Percentiles rank a stretch among this genome's conserved stretches.
Evolutionary conservation across 2,113 vertebrate genomes (phyloP).

Genomic region (Panurus biarmicus): DNA sequence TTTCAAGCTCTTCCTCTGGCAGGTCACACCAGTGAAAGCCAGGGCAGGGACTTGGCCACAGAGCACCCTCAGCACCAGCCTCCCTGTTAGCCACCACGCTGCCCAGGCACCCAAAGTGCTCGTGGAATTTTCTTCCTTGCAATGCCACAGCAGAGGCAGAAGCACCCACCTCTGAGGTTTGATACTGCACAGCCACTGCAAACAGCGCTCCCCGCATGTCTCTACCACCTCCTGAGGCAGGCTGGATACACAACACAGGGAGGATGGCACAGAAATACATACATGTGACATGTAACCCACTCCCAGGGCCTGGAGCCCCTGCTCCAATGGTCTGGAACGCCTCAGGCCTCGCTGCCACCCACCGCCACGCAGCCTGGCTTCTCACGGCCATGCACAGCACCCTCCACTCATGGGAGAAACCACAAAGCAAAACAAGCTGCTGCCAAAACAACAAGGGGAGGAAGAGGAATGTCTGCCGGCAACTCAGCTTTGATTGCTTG

Average conservation of each 20-base stretch:
- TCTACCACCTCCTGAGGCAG: fast-evolving
- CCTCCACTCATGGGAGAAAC: conserved; percentile 29
- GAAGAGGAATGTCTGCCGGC: conserved; percentile 39
- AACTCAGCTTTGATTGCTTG: neutral
- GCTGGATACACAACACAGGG: neutral
- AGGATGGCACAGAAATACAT: neutral
- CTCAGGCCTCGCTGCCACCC: neutral
- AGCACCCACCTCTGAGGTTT: fast-evolving
- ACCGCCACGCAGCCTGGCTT: neutral
- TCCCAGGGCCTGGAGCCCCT: neutral
- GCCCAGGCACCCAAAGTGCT: neutral
- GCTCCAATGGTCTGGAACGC: neutral
- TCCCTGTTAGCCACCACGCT: fast-evolving
- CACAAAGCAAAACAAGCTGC: conserved; percentile 16
- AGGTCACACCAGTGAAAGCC: neutral
- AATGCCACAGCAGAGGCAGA: fast-evolving
- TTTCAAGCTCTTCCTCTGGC: neutral
- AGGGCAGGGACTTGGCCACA: neutral
- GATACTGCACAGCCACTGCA: fast-evolving
- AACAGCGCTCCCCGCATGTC: fast-evolving
- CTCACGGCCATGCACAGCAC: neutral
- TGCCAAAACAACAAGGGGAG: conserved; percentile 27
- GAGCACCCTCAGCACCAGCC: neutral
- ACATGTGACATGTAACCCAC: fast-evolving
- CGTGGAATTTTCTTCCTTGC: neutral